Evolutionary conservation across 2,113 vertebrate genomes (phyloP).

Genomic region (Campylomormyrus tamandua): DNA sequence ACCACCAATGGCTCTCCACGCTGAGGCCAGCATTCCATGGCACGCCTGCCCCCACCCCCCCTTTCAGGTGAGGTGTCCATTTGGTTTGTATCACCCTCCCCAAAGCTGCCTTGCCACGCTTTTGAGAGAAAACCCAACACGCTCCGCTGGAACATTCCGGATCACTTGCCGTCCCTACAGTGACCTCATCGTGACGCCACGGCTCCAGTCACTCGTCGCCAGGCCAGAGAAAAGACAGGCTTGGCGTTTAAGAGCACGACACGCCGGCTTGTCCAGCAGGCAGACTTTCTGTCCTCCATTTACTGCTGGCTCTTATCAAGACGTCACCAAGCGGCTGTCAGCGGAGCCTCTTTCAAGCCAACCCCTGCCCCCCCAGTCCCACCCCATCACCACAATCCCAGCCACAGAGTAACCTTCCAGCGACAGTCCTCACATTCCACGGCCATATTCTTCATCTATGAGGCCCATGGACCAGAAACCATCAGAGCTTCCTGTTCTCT

Average conservation of each 20-base stretch:
- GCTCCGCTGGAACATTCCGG: neutral
- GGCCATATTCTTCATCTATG: neutral
- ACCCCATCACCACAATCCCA: neutral
- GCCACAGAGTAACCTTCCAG: neutral
- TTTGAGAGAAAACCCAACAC: conserved; percentile 1
- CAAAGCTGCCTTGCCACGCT: neutral
- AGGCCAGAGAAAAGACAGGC: neutral
- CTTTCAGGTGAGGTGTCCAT: neutral
- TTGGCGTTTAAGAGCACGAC: neutral
- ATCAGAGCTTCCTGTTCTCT: no score
- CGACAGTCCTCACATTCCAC: neutral
- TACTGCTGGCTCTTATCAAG: conserved; percentile 2
- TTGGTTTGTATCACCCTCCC: neutral
- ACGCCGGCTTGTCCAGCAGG: neutral
- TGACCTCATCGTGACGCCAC: neutral
- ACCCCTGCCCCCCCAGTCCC: neutral
- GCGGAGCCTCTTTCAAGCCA: neutral
- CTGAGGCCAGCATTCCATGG: neutral
- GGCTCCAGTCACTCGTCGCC: neutral
- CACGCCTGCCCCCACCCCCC: no score
- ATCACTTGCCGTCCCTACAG: neutral
- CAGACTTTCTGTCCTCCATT: neutral
- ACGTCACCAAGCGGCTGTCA: neutral
- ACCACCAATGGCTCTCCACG: conserved; percentile 11
- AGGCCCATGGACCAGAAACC: neutral